phyloP scores from a whole-genome alignment of 2,113 vertebrate species.

The Hippotragus niger region DNA sequence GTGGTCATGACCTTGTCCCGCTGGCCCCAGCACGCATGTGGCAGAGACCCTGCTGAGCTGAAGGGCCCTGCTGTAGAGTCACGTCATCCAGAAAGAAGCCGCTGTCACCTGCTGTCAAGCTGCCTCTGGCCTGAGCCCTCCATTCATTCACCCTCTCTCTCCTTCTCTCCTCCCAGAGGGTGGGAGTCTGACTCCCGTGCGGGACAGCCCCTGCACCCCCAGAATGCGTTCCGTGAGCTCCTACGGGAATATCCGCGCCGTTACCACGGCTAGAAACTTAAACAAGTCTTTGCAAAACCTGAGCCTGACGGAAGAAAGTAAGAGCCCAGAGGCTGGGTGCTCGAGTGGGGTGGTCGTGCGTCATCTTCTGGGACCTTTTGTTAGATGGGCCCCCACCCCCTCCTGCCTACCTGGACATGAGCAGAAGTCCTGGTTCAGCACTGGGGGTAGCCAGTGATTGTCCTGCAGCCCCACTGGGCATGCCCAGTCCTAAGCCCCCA shows the following conservation, averaged over 20 bases:
- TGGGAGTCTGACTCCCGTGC: slow-evolving; percentile 91
- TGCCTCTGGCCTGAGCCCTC: accelerated
- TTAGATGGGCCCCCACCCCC: accelerated
- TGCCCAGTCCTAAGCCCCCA: not conserved
- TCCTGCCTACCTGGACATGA: not conserved
- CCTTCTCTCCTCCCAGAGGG: slow-evolving; percentile 81
- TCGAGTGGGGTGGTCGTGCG: not conserved
- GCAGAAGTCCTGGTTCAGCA: not conserved
- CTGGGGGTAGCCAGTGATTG: not conserved
- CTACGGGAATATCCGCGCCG: slow-evolving; percentile 97
- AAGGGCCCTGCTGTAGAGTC: not conserved
- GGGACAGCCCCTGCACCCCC: slow-evolving; percentile 92
- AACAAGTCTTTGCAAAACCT: slow-evolving; percentile 99
- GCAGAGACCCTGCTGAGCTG: not conserved
- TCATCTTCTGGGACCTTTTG: accelerated
- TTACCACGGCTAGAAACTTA: slow-evolving; percentile 90
- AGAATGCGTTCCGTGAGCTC: slow-evolving; percentile 96
- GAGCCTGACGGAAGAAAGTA: slow-evolving; percentile 95
- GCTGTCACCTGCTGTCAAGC: not conserved
- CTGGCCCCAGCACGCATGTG: accelerated
- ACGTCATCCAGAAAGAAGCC: too few species aligned
- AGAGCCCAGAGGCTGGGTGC: not conserved
- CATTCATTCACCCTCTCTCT: accelerated
- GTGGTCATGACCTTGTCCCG: not conserved
- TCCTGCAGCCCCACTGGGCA: not conserved